Conservation (phyloP, 1,140 invertebrate species). For the Cryptotermes secundus region DNA sequence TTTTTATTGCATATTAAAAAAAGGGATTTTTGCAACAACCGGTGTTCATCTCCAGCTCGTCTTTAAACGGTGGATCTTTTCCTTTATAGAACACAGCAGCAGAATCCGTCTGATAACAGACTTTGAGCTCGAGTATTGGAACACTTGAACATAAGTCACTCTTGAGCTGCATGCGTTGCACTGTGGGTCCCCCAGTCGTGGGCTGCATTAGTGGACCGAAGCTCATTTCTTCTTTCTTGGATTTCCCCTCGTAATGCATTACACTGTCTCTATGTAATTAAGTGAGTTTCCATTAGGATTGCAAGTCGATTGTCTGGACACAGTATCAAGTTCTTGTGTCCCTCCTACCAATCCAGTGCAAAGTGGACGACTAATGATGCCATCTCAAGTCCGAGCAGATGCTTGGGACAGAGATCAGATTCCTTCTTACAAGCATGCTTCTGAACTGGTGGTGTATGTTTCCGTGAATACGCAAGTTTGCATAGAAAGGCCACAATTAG, state of each 20-base stretch:
- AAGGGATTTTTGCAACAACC: no score
- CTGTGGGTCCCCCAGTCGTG: not conserved
- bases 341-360: not conserved
- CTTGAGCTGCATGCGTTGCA: not conserved
- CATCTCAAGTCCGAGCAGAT: not conserved
- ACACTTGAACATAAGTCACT: not conserved
- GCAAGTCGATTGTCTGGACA: not conserved
- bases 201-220: not conserved
- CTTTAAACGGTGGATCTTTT: no score
- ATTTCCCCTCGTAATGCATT: not conserved
- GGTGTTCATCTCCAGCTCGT: no score
- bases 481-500: no score
- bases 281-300: slow-evolving; percentile 12
- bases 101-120: no score
- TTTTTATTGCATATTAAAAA: no score
- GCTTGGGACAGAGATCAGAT: no score
- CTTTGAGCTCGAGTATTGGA: no score
- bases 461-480: no score
- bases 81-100: no score
- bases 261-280: slow-evolving; percentile 6
- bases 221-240: not conserved
- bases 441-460: no score
- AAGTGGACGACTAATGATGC: not conserved
- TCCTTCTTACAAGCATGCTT: no score
- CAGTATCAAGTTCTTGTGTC: not conserved